Conservation (phyloP, 2,888 invertebrate species). For the Rotaria sp. region DNA sequence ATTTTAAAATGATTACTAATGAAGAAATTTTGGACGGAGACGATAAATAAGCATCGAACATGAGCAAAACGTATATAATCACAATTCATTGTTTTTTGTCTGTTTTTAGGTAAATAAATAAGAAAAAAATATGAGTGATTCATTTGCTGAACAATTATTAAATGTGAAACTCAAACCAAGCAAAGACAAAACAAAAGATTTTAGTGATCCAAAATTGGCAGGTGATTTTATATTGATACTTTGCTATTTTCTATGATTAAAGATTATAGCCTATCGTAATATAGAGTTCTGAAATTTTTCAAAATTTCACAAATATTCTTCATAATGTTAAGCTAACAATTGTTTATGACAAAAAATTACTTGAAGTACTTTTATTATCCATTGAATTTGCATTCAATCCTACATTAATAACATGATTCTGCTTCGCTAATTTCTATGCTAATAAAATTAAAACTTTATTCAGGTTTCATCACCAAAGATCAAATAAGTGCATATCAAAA, state of each 20-base stretch:
- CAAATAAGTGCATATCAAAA: conserved; percentile 46
- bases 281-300: too few species aligned
- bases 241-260: neutral
- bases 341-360: too few species aligned
- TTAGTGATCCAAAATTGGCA: conserved; percentile 46
- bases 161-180: conserved; percentile 44
- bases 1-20: too few species aligned
- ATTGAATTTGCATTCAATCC: too few species aligned
- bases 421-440: neutral
- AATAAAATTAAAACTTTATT: neutral
- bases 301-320: too few species aligned
- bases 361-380: too few species aligned
- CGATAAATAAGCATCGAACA: neutral
- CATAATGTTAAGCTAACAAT: too few species aligned
- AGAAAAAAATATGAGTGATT: conserved; percentile 25
- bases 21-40: too few species aligned
- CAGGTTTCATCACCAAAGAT: conserved; percentile 44
- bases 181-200: conserved; percentile 45
- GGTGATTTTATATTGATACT: neutral
- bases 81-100: neutral
- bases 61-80: neutral
- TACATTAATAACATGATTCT: too few species aligned
- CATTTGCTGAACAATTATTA: conserved; percentile 44
- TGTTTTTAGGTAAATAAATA: neutral
- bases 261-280: too few species aligned